phyloP scores from a whole-genome alignment of 2,797 vertebrate genomes.

The Semotilus atromaculatus region DNA sequence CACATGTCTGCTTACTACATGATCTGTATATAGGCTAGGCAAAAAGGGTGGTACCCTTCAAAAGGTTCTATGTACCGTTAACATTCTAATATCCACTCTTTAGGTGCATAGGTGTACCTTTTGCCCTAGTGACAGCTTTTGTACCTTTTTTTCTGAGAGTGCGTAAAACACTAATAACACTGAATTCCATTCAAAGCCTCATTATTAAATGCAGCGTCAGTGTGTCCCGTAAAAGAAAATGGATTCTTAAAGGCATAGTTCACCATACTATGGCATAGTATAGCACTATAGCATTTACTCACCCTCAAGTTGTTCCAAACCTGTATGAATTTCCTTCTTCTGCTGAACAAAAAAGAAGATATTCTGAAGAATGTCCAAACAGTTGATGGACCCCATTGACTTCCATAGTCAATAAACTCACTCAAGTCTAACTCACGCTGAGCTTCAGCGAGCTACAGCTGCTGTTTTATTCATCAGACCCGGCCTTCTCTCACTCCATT shows the following conservation, averaged over 20 bases:
- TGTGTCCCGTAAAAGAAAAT: not conserved
- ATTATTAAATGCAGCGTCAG: constrained; percentile 1
- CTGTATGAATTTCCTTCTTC: not conserved
- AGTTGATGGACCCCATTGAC: no score
- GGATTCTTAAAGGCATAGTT: not conserved
- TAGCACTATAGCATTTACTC: no score
- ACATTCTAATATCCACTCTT: no score
- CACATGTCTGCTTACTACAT: no score
- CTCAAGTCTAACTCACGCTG: constrained; percentile 73
- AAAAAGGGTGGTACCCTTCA: no score
- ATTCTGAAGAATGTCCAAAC: no score
- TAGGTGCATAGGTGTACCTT: no score
- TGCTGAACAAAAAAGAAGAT: not conserved
- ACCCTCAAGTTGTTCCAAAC: not conserved
- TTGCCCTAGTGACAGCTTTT: no score
- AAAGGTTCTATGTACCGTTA: no score
- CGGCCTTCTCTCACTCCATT: not conserved
- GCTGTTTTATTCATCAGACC: constrained; percentile 63
- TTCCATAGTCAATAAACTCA: constrained; percentile 12
- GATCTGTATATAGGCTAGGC: no score
- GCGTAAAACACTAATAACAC: not conserved
- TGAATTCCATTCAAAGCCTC: not conserved
- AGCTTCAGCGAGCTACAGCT: constrained; percentile 67
- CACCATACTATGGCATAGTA: no score
- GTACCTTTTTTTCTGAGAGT: no score